Conservation (phyloP, 2,113 vertebrate genomes). For the Lampris megalopsis region DNA sequence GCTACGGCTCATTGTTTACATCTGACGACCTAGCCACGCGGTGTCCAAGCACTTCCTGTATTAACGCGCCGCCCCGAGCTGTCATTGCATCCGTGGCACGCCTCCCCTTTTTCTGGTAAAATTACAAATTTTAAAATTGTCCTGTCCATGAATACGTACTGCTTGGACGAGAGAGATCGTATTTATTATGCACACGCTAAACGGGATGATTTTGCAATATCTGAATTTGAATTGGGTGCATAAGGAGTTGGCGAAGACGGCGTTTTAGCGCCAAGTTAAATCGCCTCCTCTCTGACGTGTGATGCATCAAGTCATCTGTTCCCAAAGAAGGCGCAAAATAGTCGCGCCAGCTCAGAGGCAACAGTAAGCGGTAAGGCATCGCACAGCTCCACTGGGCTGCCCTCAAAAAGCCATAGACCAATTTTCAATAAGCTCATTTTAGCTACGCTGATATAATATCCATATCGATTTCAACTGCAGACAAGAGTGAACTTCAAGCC, state of each 20-base stretch:
- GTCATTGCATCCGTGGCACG: slow-evolving; percentile 40
- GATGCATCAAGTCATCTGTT: slow-evolving; percentile 67
- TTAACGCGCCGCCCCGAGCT: slow-evolving; percentile 59
- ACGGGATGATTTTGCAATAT: not conserved
- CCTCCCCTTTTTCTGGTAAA: slow-evolving; percentile 64
- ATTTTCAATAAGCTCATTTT: not conserved
- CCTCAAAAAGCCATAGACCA: no score
- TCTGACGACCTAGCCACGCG: slow-evolving; percentile 80
- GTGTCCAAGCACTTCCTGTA: slow-evolving; percentile 70
- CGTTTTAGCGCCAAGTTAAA: slow-evolving; percentile 78
- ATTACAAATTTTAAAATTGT: slow-evolving; percentile 32
- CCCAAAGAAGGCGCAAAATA: slow-evolving; percentile 65
- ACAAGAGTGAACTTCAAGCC: slow-evolving; percentile 64
- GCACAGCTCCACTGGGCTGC: not conserved
- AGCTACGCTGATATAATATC: not conserved
- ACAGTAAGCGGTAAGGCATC: slow-evolving; percentile 39
- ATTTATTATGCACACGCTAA: accelerated
- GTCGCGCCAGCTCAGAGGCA: slow-evolving; percentile 75
- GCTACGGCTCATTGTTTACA: slow-evolving; percentile 81
- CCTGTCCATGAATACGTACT: not conserved
- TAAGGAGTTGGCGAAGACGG: not conserved
- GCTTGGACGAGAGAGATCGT: accelerated
- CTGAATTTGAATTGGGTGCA: accelerated
- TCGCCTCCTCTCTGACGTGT: slow-evolving; percentile 72
- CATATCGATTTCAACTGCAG: not conserved